Evolutionary conservation across 2,113 vertebrate species (phyloP), one percentile per base, ranked within the genome.

Genomic region (Lanius ludovicianus): DNA sequence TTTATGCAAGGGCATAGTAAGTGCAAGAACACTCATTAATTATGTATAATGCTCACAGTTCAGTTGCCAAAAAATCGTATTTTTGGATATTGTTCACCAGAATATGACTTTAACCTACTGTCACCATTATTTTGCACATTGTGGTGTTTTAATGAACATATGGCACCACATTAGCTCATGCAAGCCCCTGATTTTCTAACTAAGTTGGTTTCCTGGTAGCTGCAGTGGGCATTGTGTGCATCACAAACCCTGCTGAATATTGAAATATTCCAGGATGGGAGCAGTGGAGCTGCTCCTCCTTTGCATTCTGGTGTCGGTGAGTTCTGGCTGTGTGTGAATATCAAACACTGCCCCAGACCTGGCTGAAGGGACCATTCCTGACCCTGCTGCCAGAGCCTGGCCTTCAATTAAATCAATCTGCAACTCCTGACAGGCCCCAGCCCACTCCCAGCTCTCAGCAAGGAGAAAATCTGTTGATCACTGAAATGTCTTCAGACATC

Each of bases 1-100:
- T 95, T 77, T 85, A 69, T 94, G 79, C 79, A 74, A 95, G 78
- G 96, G 89, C 93, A 85, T 55, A 30, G 94, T 91, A 94, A 97
- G 98, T 97, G 97, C 97, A 87, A 84, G 93, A 97, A 77, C 83
- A 13, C 90, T 96, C 91, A 96, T 98, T 97, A 97, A 97, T 98
- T 98, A 97, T 97, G 97, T 87, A 96, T 96, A 94, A 94, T 94
- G 94, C 42, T 86, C 80, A 55, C 80, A 18, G 60, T 95, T 97
- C 28, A 14, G 92, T 89, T 97, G 93, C 76, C 63, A 94, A 96
- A 97, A 98, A 96, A 88, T 69, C 27, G 1, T 95, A 95, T 97
- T 98, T 98, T 94, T 93, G 91, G 95, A 69, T 96, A 93, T 98
- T 82, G 83, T 97, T 97, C 97, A 87, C 89, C 94, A 95, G 97